Base-by-base conservation (phyloP, 2,888 invertebrate species). In the Drosophila recens region DNA sequence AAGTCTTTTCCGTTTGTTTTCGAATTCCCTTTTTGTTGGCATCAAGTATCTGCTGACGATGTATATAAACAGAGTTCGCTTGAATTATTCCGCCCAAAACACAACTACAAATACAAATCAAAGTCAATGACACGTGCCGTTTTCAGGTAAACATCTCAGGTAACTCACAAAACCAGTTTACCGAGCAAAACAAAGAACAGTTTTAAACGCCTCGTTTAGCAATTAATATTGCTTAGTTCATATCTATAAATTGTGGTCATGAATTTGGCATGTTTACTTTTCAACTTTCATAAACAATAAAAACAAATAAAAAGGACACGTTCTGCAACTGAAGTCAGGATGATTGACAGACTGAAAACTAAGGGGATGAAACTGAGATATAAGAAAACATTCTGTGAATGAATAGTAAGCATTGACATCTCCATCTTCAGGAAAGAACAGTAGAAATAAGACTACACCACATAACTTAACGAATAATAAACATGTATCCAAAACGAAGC, bases 191-290 rank as follows among this genome's bases (percentile, higher is more conserved):
- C 75, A 82, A 79, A 66, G 72, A 53, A 43, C 57, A 54, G 78
- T 80, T 82, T 67, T 51, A 67, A 73, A 70, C 61, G 89, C 78
- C 62, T 71, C 79, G 88, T 70, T 87, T 69, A 73, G 66, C 82
- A 82, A 80, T 80, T 87, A 76, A 82, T 82, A 82, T 62, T 33
- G 40, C 38, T 76, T 53, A 74, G 62, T 52, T 58, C 20, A 20
- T 56, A 49, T 67, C 38, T 53, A 57, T 45, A 36, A 46, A 27
- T 23, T 43, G 36, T 57, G 46, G 42, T 53, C 58, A 66, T 87
- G 86, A 34, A 49, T 70, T 79, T 89, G 90, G 72, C 88, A 82
- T 87, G 76, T 87, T 87, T 89, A 79, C 83, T 62, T 79, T 82
- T 68, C 40, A 59, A 63, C 53, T 69, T 58, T 40, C 36, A 48